Evolutionary conservation across 2,888 invertebrate genomes (phyloP), one percentile per base, ranked within the genome.

Genomic region (Cerastis leucographa): DNA sequence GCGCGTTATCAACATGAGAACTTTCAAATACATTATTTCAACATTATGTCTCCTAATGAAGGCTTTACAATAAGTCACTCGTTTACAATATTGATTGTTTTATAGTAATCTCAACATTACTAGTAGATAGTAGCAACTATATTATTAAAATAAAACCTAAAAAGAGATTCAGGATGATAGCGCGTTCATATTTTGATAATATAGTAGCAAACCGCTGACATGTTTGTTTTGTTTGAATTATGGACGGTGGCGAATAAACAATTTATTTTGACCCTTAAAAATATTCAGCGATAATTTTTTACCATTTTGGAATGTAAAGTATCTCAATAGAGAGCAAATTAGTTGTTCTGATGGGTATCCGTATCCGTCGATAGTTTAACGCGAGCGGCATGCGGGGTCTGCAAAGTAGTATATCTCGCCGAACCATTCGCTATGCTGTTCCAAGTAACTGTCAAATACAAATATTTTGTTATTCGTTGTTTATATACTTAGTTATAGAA

Each of bases 391-490:
- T 81, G 93, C 93, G 84, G 92, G 96, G 83, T 96, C 96, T 74
- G 97, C 97, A 79, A 97, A 96, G 90, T 98, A 98, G 92, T 97
- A 97, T 89, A 97, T 97, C 88, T 98, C 98, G 49, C 98, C 98
- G 87, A 98, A 98, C 98, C 98, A 98, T 91, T 98, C 98, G 87
- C 97, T 97, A 91, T 98, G 98, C 87, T 98, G 97, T 89, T 98
- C 98, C 89, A 98, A 93, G 91, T 97, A 98, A 92, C 98, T 98
- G 96, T 14, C 80, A 59, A 81, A 84, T 42, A 42, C 14, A 42
- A 42, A 42, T 4, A n/a, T 42, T 4, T n/a, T 17, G n/a, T n/a
- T 42, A 64, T 64, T 7, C 3, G 40, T 42, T 14, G n/a, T 42
- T 6, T 12, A 35, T 12, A 22, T 22, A 0, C 22, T 40, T 5